Conservation (phyloP, 2,797 vertebrate genomes). For the Enteromius mattozi region DNA sequence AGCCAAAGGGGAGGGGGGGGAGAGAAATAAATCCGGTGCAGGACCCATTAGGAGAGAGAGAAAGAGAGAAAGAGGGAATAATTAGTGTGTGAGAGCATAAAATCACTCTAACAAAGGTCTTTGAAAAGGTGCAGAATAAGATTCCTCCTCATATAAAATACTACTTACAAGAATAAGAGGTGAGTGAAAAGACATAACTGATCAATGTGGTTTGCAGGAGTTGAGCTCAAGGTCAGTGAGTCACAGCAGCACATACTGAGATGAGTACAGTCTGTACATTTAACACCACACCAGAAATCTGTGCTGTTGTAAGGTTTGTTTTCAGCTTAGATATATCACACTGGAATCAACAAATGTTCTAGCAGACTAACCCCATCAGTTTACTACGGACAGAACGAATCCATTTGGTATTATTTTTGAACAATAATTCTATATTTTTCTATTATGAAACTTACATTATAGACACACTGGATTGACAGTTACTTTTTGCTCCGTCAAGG, state of each 20-base stretch:
- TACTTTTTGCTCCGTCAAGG: not conserved
- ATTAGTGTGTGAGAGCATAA: constrained; percentile 47
- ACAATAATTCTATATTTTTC: not conserved
- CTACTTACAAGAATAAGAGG: constrained; percentile 20
- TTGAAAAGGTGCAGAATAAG: constrained; percentile 15
- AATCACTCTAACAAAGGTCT: constrained; percentile 27
- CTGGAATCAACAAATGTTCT: not conserved
- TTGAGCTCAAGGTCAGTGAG: constrained; percentile 40
- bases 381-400: not conserved
- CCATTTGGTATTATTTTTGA: not conserved
- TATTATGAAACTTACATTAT: not conserved
- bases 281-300: not conserved
- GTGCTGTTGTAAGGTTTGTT: not conserved
- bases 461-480: not conserved
- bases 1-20: not conserved
- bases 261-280: not conserved
- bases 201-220: constrained; percentile 13
- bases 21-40: constrained; percentile 17
- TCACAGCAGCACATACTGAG: constrained; percentile 21
- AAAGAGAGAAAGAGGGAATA: constrained; percentile 38
- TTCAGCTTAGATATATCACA: not conserved
- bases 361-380: not conserved
- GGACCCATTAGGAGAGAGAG: constrained; percentile 22
- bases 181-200: constrained; percentile 20
- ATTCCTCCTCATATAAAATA: constrained; percentile 30